Evolutionary conservation across 2,888 invertebrate species (phyloP), one percentile per base, ranked within the genome.

Genomic region (Agrotis segetum): DNA sequence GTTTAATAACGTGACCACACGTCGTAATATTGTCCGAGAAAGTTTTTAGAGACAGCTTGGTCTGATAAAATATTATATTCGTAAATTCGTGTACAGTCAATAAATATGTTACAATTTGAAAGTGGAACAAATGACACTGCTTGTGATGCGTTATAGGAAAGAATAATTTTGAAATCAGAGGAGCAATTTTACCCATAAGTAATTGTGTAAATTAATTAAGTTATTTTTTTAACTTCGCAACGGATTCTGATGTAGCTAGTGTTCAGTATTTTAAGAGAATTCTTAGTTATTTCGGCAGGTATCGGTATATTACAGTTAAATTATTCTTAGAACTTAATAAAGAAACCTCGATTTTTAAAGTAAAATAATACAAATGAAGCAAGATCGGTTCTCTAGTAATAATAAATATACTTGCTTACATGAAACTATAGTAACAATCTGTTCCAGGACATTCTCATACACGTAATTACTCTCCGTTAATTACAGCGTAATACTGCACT

Each of bases 1-100:
- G 71, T 75, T 72, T 67, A 67, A 67, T 66, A 77, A 50, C 50
- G 58, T 56, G 46, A 74, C 76, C 76, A 70, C 47, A 63, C 34
- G n/a, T 47, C 58, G 56, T 49, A 66, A 63, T 72, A 72, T 72
- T 60, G 63, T 60, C 24, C 29, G 71, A 71, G n/a, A 44, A 34
- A 16, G 17, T 60, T 71, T 50, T 50, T 50, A 13, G 34, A 14
- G 40, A 40, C 40, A 40, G 19, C 14, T 49, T 46, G 44, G 13
- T 29, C 24, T 40, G 44, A 21, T 40, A 49, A 49, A 63, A 63
- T 9, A 16, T 34, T 40, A 1, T 49, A 44, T n/a, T 7, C 34
- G 16, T 44, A 44, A 46, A n/a, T 2, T 29, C 21, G 11, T 50
- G 1, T 11, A 0, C 11, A 71, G 13, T 14, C 21, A 52, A 21